Conservation (phyloP, 2,888 invertebrate genomes). For the Strigamia crassipes region DNA sequence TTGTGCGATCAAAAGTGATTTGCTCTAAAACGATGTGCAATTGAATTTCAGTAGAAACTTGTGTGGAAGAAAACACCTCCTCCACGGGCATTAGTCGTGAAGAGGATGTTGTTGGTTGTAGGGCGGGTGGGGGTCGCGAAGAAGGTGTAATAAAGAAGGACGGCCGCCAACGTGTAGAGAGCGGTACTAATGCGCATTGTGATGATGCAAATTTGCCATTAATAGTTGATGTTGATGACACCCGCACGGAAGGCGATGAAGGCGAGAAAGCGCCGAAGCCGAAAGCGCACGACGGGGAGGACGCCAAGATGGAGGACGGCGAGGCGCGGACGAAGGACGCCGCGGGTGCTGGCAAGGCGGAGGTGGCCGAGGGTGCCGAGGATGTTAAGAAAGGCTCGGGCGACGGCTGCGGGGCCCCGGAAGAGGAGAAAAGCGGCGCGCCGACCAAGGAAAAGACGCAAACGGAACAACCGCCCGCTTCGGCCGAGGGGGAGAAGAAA, state of each 20-base stretch:
- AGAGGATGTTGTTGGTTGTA: not conserved
- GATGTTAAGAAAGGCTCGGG: not conserved
- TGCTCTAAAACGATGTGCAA: not conserved
- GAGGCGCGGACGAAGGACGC: no score
- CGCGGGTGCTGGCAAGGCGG: not conserved
- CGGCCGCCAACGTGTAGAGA: not conserved
- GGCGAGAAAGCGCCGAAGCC: not conserved
- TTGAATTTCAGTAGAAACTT: conserved; percentile 43
- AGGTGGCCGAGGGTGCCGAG: not conserved
- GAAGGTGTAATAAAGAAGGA: not conserved
- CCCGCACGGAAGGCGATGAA: not conserved
- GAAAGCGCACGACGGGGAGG: not conserved
- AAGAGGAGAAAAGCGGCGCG: not conserved
- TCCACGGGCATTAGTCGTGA: not conserved
- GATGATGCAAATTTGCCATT: conserved; percentile 41
- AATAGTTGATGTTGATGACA: conserved; percentile 43
- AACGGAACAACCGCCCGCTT: not conserved
- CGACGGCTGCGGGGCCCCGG: not conserved
- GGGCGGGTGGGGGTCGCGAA: conserved; percentile 28
- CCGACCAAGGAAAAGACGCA: not conserved
- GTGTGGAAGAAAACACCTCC: not conserved
- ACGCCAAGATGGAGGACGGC: no score
- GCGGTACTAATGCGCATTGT: conserved; percentile 21
- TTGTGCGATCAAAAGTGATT: not conserved
- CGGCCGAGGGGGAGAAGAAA: not conserved